Evolutionary conservation across 1,140 invertebrate genomes (phyloP), one percentile per base, ranked within the genome.

Genomic region (Drosophila albomicans): DNA sequence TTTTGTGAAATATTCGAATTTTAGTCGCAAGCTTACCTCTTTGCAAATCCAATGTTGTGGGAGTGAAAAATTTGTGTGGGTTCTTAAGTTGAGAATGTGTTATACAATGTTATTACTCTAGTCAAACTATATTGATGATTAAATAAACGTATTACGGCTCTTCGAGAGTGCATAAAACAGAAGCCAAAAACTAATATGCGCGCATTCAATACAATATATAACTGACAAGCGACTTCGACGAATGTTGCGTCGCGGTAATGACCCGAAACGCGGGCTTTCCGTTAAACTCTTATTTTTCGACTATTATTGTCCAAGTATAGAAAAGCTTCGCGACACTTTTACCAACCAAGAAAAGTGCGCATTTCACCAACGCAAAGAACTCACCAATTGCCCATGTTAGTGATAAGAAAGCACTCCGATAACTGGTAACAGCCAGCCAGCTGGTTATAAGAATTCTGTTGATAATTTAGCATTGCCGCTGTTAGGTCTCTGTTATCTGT

Each of bases 331-430:
- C 20, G 57, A 32, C 25, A 32, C 25, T 16, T 32, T 52, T 13
- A 3, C 62, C 5, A 56, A 38, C 5, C 35, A 64, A 64, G 8
- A 51, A 5, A 10, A 5, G 16, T 30, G 8, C 43, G 35, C 67
- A 61, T 77, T 84, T 84, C 81, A 80, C 81, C 81, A 84, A 84
- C 45, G 74, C 61, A 13, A 10, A 25, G 45, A 76, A 63, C 51
- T 78, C 81, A 80, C 79, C 81, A 84, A 84, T 68, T 54, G 13
- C n/a, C 59, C 8, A 57, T 72, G 78, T 81, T 73, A 72, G 38
- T 84, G 81, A 84, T 84, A 84, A 84, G 81, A 71, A 68, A 66
- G 59, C 75, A 20, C 30, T 5, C 16, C 32, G 75, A 73, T 80
- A 84, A 63, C 64, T 65, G 28, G 1, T 76, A 82, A 82, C 72